These are phyloP conservation scores for Protula sp. DNA, from an alignment of 2,888 invertebrate genomes.

Conservation along the genomic window DNA sequence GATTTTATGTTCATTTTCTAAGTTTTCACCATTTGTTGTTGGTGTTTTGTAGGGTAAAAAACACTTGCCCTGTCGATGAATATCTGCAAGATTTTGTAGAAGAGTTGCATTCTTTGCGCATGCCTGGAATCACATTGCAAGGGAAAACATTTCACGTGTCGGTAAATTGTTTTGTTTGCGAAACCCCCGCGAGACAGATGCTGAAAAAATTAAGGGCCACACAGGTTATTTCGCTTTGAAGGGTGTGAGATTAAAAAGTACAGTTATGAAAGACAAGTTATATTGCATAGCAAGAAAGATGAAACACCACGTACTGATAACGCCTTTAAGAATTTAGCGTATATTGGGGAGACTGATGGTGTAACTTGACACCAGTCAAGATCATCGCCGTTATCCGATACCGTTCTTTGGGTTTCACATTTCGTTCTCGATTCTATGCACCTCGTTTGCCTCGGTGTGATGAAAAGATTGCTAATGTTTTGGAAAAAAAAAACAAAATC, in stretches of 20 bases:
- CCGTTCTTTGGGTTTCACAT: slow-evolving; percentile 26
- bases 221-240: slow-evolving; percentile 2
- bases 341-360: too few relatives aligned
- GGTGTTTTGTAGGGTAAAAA: too few relatives aligned
- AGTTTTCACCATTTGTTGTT: too few relatives aligned
- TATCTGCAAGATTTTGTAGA: too few relatives aligned
- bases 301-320: slow-evolving; percentile 4
- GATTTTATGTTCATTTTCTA: too few relatives aligned
- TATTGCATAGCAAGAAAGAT: slow-evolving; percentile 8
- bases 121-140: background rate
- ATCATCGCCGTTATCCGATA: slow-evolving; percentile 20
- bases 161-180: slow-evolving; percentile 3
- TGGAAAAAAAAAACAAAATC: slow-evolving; percentile 26
- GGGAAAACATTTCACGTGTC: background rate
- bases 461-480: slow-evolving; percentile 21
- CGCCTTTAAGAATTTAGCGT: slow-evolving; percentile 19
- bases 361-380: slow-evolving; percentile 31
- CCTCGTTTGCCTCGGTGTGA: slow-evolving; percentile 35
- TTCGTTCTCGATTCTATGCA: slow-evolving; percentile 44
- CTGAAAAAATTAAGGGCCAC: slow-evolving; percentile 5
- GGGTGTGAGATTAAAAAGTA: slow-evolving; percentile 2
- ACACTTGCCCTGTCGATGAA: too few relatives aligned
- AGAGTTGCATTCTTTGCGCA: too few relatives aligned
- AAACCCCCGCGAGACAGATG: slow-evolving; percentile 5
- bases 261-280: background rate